Evolutionary conservation across 2,797 vertebrate genomes (phyloP), one percentile per base, ranked within the genome.

Genomic region (Stomatorhinus walkeri): DNA sequence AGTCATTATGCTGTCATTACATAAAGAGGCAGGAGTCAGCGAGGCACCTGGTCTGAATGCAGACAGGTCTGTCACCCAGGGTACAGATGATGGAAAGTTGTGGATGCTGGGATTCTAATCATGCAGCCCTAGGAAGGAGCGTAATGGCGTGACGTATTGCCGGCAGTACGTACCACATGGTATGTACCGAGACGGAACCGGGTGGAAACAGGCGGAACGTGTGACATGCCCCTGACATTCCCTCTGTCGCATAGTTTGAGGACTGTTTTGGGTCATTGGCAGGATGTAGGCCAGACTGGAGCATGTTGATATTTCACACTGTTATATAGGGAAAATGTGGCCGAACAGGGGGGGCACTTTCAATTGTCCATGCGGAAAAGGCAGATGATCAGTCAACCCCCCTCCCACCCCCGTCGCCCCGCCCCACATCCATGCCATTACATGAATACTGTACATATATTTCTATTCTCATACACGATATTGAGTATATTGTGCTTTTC

Each of bases 1-100:
- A 49, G 87, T 90, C 89, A 89, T 90, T 90, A 90, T 54, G 48
- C 86, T 89, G 89, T 88, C 89, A 91, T 91, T 89, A 88, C 36
- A 64, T 10, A 88, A 88, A 89, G 87, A 86, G 88, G 88, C 59
- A 90, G 85, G 88, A 88, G 89, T 89, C 87, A 51, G 59, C 9
- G 89, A 64, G 89, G 88, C 72, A 86, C 64, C 79, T 32, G 46
- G 59, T n/a, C 16, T 72, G 87, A 85, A 89, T 87, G 43, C 59
- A 89, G 51, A 87, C 89, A 76, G 87, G 22, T 72, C 90, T 89
- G 89, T 85, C 88, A 87, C 86, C 83, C 54, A 40, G 68, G 83
- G 87, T 88, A 88, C 51, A 36, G 24, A 79, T 90, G 90, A 51
- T 49, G 81, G 43, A 84, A 84, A 24, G 43, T 84, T 87, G 51